These are phyloP conservation scores for Bimastos eiseni DNA, from an alignment of 2,888 invertebrate genomes.

Conservation along the genomic window DNA sequence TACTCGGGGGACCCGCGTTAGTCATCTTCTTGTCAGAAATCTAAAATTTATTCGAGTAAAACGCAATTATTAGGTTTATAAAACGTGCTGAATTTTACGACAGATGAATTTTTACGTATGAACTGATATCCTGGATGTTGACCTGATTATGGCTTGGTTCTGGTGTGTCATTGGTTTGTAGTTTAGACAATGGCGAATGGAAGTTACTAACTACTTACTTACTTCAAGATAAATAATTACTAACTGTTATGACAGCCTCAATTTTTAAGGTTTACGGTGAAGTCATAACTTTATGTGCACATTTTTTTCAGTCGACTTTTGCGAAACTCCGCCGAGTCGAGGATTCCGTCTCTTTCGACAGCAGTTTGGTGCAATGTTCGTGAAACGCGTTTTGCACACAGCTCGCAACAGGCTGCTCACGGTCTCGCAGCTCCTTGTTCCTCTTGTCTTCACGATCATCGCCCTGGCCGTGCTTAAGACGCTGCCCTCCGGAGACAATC, in stretches of 20 bases:
- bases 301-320: neutral
- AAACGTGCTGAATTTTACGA: neutral
- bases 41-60: neutral
- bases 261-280: neutral
- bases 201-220: no score
- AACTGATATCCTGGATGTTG: no score
- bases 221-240: no score
- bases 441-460: constrained; percentile 69
- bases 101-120: no score
- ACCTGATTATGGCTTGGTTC: no score
- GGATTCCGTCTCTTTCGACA: constrained; percentile 49
- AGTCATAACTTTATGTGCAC: neutral
- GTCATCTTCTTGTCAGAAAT: neutral
- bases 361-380: constrained; percentile 48
- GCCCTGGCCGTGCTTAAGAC: constrained; percentile 68
- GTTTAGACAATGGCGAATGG: no score
- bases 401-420: constrained; percentile 63
- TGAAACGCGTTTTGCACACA: constrained; percentile 48
- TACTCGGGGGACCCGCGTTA: neutral
- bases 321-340: neutral
- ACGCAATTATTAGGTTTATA: neutral
- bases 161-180: no score
- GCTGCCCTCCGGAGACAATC: constrained; percentile 57
- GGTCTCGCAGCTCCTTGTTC: constrained; percentile 70
- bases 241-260: no score